phyloP scores from a whole-genome alignment of 2,797 vertebrate species.

The Fundulus diaphanus region DNA sequence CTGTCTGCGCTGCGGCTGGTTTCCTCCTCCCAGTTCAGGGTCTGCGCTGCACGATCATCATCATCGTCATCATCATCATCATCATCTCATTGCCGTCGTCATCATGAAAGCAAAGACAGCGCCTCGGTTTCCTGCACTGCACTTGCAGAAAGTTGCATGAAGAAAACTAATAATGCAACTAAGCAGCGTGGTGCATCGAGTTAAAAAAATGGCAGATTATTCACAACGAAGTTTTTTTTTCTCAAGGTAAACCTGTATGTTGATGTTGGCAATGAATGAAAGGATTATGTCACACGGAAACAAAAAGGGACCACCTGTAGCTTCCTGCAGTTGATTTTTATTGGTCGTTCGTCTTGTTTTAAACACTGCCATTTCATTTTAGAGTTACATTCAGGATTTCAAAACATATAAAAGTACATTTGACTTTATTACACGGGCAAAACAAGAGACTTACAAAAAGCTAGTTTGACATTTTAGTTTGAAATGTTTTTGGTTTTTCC shows the following conservation, averaged over 20 bases:
- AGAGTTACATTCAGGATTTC: neutral
- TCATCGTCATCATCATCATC: conserved; percentile 18
- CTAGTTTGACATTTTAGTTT: neutral
- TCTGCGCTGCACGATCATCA: conserved; percentile 3
- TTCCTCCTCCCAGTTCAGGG: conserved; percentile 25
- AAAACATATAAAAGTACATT: neutral
- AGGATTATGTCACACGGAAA: neutral
- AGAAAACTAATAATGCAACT: no score
- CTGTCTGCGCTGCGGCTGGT: neutral
- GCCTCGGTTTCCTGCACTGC: conserved; percentile 28
- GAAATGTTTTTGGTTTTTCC: no score
- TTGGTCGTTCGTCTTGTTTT: neutral
- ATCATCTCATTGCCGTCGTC: conserved; percentile 18
- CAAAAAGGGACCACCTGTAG: neutral
- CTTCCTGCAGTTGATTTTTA: neutral
- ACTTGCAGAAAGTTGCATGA: neutral
- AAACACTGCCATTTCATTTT: neutral
- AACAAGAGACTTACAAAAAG: neutral
- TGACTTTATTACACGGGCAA: neutral
- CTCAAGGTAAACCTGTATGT: no score
- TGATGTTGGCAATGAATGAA: neutral
- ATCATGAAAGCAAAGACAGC: neutral
- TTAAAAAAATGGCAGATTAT: no score
- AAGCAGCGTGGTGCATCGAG: no score
- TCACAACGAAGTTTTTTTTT: neutral